These are phyloP conservation scores for Mythimna vitellina DNA, from an alignment of 2,888 invertebrate genomes.

Conservation along the genomic window DNA sequence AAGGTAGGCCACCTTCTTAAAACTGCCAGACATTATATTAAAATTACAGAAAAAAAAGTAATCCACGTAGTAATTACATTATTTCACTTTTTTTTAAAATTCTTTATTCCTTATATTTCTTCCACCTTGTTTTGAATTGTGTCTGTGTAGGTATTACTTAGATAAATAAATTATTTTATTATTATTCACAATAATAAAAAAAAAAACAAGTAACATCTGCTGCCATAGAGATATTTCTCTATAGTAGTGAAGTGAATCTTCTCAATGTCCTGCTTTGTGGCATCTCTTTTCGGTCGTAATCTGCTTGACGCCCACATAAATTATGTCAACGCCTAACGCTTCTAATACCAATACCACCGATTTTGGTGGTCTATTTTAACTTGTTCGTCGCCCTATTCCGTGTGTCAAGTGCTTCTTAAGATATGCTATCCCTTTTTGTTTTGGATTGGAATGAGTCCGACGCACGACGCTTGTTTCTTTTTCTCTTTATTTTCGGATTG, in stretches of 20 bases:
- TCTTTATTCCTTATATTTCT: no score
- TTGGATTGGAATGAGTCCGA: conserved; percentile 37
- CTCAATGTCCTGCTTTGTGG: conserved; percentile 8
- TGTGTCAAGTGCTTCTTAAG: conserved; percentile 60
- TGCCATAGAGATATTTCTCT: background rate
- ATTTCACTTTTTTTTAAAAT: no score
- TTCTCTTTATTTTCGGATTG: conserved; percentile 2
- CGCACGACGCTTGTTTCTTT: background rate
- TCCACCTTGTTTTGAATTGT: no score
- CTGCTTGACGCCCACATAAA: conserved; percentile 79
- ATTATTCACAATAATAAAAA: no score
- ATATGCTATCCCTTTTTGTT: conserved; percentile 44
- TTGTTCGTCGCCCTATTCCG: conserved; percentile 52
- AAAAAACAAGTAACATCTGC: background rate
- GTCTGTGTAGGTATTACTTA: no score
- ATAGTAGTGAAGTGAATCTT: conserved; percentile 24
- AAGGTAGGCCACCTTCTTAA: no score
- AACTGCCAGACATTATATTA: no score
- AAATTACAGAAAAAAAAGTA: no score
- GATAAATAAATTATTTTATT: no score
- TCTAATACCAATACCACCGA: conserved; percentile 57
- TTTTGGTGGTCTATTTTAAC: conserved; percentile 72
- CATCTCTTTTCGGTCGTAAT: conserved; percentile 70
- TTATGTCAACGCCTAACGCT: conserved; percentile 75
- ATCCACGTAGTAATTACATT: no score